phyloP scores from a whole-genome alignment of 2,797 vertebrate genomes.

The Pempheris klunzingeri region DNA sequence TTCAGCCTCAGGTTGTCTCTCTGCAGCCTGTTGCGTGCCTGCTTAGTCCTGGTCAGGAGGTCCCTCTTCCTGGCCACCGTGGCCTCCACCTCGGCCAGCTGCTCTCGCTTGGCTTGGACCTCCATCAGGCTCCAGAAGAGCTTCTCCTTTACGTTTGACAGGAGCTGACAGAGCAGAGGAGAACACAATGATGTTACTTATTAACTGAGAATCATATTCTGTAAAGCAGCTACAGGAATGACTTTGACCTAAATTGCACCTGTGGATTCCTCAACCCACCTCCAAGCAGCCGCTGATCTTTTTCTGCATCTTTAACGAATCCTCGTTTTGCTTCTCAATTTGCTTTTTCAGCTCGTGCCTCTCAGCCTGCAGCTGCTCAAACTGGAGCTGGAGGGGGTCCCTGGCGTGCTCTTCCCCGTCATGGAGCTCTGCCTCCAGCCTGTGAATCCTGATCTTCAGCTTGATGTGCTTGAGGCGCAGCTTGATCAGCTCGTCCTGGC shows the following conservation, averaged over 20 bases:
- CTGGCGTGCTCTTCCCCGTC: slow-evolving; percentile 62
- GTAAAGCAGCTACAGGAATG: accelerated
- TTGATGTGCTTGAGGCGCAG: slow-evolving; percentile 82
- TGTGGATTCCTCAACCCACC: slow-evolving; percentile 40
- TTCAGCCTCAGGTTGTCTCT: slow-evolving; percentile 77
- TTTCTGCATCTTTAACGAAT: slow-evolving; percentile 79
- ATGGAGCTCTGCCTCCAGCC: slow-evolving; percentile 72
- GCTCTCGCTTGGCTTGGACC: slow-evolving; percentile 69
- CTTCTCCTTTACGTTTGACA: slow-evolving; percentile 88
- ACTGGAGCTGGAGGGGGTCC: slow-evolving; percentile 75
- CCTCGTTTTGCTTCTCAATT: slow-evolving; percentile 70
- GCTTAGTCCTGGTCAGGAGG: slow-evolving; percentile 77
- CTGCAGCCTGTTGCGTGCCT: slow-evolving; percentile 73
- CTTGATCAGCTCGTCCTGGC: slow-evolving; percentile 58
- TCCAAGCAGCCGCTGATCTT: slow-evolving; percentile 78
- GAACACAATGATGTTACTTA: not conserved
- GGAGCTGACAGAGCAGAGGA: slow-evolving; percentile 49
- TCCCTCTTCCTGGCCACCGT: slow-evolving; percentile 74
- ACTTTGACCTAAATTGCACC: not conserved
- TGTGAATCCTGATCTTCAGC: slow-evolving; percentile 75
- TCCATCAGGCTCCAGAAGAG: slow-evolving; percentile 79
- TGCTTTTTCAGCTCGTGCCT: slow-evolving; percentile 76
- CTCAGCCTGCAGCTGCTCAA: slow-evolving; percentile 84
- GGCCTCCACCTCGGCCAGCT: slow-evolving; percentile 72
- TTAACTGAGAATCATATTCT: not conserved